Base-by-base conservation (phyloP, 2,888 invertebrate genomes). In the Dermolepida albohirtum region DNA sequence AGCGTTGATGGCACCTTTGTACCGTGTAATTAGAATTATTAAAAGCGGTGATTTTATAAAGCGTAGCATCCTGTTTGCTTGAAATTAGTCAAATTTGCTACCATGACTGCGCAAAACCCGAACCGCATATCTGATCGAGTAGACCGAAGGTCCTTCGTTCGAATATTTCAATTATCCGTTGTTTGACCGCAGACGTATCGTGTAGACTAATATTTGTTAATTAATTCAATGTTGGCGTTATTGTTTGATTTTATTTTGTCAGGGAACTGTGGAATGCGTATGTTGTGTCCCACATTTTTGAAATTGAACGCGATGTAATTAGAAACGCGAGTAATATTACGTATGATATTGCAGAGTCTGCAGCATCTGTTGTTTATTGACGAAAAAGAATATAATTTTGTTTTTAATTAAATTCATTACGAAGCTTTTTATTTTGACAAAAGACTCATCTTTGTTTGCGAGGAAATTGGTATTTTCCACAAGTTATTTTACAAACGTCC, bases 31-130 rank as follows among this genome's bases (percentile, higher is more conserved):
- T n/a, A 27, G 22, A 8, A n/a, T 50, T 50, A 17, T 50, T 50
- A 50, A 50, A 34, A 50, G 22, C 22, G n/a, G 50, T n/a, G 8
- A 50, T 22, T 17, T 50, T 22, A 50, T 27, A 27, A 50, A 50
- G 27, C 27, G n/a, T 27, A 27, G 27, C 22, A 8, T 50, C 22
- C 16, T 22, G 22, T 50, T 50, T 27, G 50, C 22, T 50, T 17
- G 27, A 39, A 39, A 54, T 54, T 54, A 54, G 39, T 54, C 40
- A 54, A 54, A 54, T 39, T 54, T 54, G 6, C 10, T 39, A 14
- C 54, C 54, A 54, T 54, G 54, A 54, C 54, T 14, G 14, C 52
- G 52, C 39, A 34, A 52, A 34, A 52, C 22, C 52, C 5, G 12
- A 34, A 16, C 16, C 50, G 50, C 22, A n/a, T 14, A 54, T 40